These are phyloP conservation scores for Eucera pruinosa DNA, from an alignment of 2,888 invertebrate species.

Conservation along the genomic window DNA sequence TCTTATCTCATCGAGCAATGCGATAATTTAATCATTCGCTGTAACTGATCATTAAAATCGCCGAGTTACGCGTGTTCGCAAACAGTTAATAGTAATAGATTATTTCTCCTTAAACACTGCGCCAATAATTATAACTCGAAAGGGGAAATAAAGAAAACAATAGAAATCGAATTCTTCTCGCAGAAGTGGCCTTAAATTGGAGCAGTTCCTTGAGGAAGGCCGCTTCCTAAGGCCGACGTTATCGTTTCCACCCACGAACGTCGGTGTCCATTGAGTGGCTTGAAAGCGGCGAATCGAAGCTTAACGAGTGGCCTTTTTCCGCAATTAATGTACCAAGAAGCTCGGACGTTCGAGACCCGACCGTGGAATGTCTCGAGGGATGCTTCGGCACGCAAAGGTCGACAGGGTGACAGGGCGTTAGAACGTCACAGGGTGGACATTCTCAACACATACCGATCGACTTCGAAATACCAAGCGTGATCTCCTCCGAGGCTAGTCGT, in stretches of 20 bases:
- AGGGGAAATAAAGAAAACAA: neutral
- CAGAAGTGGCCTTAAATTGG: slow-evolving; percentile 14
- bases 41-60: no score
- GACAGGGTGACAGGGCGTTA: slow-evolving; percentile 78
- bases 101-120: no score
- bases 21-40: no score
- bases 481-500: slow-evolving; percentile 39
- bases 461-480: slow-evolving; percentile 76
- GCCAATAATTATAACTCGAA: neutral
- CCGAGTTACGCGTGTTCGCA: no score
- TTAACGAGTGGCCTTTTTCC: slow-evolving; percentile 50
- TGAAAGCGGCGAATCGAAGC: slow-evolving; percentile 34
- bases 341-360: slow-evolving; percentile 41
- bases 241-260: slow-evolving; percentile 22
- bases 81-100: no score
- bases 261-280: slow-evolving; percentile 31
- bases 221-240: neutral
- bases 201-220: neutral
- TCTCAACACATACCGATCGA: slow-evolving; percentile 80
- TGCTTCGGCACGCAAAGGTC: slow-evolving; percentile 68
- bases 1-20: no score
- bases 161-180: slow-evolving; percentile 6
- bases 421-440: slow-evolving; percentile 82
- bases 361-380: slow-evolving; percentile 69
- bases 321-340: slow-evolving; percentile 58